Evolutionary conservation across 1,140 invertebrate genomes (phyloP).

Genomic region (Tribolium castaneum): DNA sequence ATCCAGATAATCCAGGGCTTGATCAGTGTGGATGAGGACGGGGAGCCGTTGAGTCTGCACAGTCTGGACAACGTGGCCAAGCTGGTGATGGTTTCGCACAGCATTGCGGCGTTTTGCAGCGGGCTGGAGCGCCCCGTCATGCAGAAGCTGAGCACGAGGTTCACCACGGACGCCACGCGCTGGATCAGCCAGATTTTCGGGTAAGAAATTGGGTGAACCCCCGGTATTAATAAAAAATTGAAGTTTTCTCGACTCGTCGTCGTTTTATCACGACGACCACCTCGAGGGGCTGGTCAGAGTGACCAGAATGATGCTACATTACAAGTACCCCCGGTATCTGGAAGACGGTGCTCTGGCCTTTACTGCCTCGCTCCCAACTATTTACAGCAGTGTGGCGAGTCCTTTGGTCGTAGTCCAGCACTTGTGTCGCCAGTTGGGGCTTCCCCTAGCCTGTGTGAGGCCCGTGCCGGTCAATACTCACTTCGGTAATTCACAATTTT

Average conservation of each 20-base stretch:
- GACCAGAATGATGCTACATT: conserved; percentile 81
- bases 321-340: conserved; percentile 83
- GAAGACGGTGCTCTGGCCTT: conserved; percentile 82
- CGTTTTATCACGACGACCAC: conserved; percentile 58
- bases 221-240: conserved; percentile 3
- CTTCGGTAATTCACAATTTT: conserved; percentile 64
- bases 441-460: conserved; percentile 85
- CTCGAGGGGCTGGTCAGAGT: conserved; percentile 70
- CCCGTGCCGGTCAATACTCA: conserved; percentile 84
- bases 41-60: conserved; percentile 65
- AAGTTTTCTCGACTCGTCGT: conserved; percentile 57
- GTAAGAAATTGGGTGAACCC: conserved; percentile 5
- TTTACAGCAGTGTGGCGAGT: conserved; percentile 85
- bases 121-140: conserved; percentile 77
- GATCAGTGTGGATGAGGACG: conserved; percentile 65
- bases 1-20: conserved; percentile 60
- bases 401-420: conserved; percentile 81
- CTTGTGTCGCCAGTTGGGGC: conserved; percentile 77
- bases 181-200: conserved; percentile 76
- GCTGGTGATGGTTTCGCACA: conserved; percentile 78
- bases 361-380: conserved; percentile 77
- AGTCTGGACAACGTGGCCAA: conserved; percentile 72
- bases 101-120: conserved; percentile 79
- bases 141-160: conserved; percentile 75
- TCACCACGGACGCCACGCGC: conserved; percentile 79